These are phyloP conservation scores for Drosophila auraria DNA, from an alignment of 1,140 invertebrate genomes.

Conservation along the genomic window DNA sequence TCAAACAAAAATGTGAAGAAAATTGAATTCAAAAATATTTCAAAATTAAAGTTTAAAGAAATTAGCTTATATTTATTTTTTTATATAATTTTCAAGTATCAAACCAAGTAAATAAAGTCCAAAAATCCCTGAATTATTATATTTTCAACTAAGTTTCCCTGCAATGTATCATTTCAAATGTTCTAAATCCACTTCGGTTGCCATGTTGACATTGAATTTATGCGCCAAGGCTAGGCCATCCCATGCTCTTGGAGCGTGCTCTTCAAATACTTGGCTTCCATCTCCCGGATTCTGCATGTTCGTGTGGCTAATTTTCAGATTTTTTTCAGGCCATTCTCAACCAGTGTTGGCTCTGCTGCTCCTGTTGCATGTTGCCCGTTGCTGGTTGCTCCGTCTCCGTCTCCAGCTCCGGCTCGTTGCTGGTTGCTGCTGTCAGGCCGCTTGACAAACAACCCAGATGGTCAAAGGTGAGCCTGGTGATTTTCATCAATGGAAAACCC, in stretches of 20 bases:
- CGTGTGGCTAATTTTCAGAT: neutral
- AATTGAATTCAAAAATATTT: too few relatives aligned
- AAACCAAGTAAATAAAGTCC: too few relatives aligned
- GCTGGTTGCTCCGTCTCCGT: slow-evolving; percentile 6
- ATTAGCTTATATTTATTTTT: too few relatives aligned
- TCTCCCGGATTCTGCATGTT: neutral
- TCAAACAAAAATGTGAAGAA: too few relatives aligned
- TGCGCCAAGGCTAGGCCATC: neutral
- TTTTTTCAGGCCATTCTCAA: slow-evolving; percentile 14
- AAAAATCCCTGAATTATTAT: too few relatives aligned
- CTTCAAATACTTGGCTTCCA: neutral
- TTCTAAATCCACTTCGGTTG: too few relatives aligned
- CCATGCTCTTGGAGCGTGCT: neutral
- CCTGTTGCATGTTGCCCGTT: neutral
- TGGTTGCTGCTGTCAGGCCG: slow-evolving; percentile 47
- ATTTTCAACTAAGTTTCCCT: too few relatives aligned
- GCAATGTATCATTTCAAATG: too few relatives aligned
- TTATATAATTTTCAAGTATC: too few relatives aligned
- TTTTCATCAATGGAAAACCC: slow-evolving; percentile 68
- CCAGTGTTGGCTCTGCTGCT: slow-evolving; percentile 22
- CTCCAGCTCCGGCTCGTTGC: neutral
- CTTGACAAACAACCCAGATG: slow-evolving; percentile 72
- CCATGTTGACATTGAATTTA: neutral
- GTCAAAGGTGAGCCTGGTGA: slow-evolving; percentile 67
- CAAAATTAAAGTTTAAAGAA: too few relatives aligned